These are phyloP conservation scores for Myotis myotis DNA, from an alignment of 2,797 vertebrate genomes.

Conservation along the genomic window DNA sequence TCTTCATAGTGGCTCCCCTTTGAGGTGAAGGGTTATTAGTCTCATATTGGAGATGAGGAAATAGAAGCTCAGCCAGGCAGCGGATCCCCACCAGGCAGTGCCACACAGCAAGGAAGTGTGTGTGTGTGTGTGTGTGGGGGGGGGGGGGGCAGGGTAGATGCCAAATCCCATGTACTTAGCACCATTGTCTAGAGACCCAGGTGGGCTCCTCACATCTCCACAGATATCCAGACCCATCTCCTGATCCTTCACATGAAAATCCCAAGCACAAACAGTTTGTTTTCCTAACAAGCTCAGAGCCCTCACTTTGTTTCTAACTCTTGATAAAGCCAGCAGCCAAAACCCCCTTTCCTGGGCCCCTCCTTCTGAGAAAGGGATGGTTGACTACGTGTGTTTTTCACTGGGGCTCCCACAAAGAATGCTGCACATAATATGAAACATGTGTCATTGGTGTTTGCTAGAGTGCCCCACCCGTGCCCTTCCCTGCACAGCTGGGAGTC, in stretches of 20 bases:
- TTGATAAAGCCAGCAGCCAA: conserved; percentile 44
- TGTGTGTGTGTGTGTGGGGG: too few species aligned
- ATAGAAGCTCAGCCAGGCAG: neutral
- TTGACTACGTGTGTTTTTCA: conserved; percentile 75
- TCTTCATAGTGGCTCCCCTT: neutral
- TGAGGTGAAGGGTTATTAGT: neutral
- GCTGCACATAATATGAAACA: conserved; percentile 79
- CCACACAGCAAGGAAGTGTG: neutral
- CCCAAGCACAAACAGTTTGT: neutral
- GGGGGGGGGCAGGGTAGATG: neutral
- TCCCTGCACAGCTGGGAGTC: neutral
- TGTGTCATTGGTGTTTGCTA: conserved; percentile 58
- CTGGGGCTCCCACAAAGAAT: conserved; percentile 73
- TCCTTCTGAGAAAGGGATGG: conserved; percentile 35
- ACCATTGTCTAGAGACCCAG: neutral
- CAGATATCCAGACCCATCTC: neutral
- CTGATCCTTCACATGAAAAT: neutral
- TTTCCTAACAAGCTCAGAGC: conserved; percentile 17
- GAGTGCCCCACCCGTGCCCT: neutral
- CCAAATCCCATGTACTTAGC: neutral
- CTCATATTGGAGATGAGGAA: neutral
- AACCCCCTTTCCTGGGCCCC: neutral
- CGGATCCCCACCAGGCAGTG: neutral
- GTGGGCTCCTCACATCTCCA: neutral
- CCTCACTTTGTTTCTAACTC: conserved; percentile 48